phyloP scores from a whole-genome alignment of 2,797 vertebrate species.

The Lateolabrax maculatus region DNA sequence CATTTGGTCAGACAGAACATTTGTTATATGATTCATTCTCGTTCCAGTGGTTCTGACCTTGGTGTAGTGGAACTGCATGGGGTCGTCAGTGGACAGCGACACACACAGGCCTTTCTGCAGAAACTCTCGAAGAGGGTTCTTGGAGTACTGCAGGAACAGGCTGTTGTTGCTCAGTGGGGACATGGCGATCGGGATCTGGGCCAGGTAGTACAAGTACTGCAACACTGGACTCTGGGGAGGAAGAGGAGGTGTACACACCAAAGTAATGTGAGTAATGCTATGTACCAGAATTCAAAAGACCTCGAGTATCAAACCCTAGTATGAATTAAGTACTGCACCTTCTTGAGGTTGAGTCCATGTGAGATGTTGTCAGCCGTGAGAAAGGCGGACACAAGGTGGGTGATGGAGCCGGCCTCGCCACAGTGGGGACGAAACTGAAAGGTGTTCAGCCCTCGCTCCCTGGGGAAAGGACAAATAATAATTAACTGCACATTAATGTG shows the following conservation, averaged over 20 bases:
- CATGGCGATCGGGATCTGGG: constrained; percentile 98
- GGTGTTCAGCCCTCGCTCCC: constrained; percentile 94
- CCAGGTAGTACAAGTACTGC: constrained; percentile 97
- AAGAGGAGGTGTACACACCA: constrained; percentile 25
- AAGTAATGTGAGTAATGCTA: neutral
- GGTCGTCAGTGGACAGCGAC: constrained; percentile 97
- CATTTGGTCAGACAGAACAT: neutral
- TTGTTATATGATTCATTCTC: neutral
- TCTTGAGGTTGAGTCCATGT: constrained; percentile 96
- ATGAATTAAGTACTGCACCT: constrained; percentile 82
- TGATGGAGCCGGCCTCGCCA: constrained; percentile 97
- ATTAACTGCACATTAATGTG: neutral
- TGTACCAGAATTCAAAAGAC: neutral
- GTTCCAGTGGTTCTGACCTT: constrained; percentile 86
- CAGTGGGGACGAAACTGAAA: constrained; percentile 98
- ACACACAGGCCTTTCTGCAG: constrained; percentile 95
- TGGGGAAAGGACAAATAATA: constrained; percentile 60
- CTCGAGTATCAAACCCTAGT: neutral
- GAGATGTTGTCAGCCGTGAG: constrained; percentile 98
- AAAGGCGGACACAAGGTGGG: constrained; percentile 96
- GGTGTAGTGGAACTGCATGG: constrained; percentile 99
- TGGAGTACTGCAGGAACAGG: constrained; percentile 96
- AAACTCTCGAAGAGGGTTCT: constrained; percentile 95
- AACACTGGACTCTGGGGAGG: constrained; percentile 93
- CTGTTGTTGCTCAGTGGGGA: constrained; percentile 99